Evolutionary conservation across 92 coral and sea anemone species (phyloP).

Genomic region (Siderastrea siderea): DNA sequence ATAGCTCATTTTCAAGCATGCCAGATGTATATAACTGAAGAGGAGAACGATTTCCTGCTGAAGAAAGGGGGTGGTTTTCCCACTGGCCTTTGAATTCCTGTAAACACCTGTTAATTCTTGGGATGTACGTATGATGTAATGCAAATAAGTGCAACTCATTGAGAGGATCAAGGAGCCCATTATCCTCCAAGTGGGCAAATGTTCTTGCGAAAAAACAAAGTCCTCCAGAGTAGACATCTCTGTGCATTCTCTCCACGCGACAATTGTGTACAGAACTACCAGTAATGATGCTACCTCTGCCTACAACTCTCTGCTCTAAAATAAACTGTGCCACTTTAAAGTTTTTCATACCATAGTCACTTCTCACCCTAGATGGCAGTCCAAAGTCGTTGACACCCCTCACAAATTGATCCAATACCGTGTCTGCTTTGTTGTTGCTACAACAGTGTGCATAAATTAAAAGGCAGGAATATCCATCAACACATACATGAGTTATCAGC

Average conservation of each 20-base stretch:
- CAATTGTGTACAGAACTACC: conserved; percentile 70
- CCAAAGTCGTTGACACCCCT: too few species aligned
- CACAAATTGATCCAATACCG: too few species aligned
- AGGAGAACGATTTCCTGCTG: conserved; percentile 15
- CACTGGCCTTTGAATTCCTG: conserved; percentile 41
- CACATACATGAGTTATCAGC: too few species aligned
- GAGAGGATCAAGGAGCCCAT: conserved; percentile 36
- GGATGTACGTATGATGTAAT: conserved; percentile 53
- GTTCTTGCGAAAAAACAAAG: conserved; percentile 52
- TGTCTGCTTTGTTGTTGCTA: too few species aligned
- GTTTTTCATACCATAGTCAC: conserved; percentile 69
- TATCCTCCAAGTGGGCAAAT: conserved; percentile 9
- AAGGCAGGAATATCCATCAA: too few species aligned
- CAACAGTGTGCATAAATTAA: too few species aligned
- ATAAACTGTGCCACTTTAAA: conserved; percentile 60
- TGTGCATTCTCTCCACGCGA: conserved; percentile 61
- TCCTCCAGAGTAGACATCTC: neutral
- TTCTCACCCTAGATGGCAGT: neutral
- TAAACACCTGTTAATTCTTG: conserved; percentile 62
- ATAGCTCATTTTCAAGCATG: conserved; percentile 7
- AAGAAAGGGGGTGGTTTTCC: conserved; percentile 20
- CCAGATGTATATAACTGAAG: conserved; percentile 45
- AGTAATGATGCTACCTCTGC: conserved; percentile 77
- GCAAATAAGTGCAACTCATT: conserved; percentile 55
- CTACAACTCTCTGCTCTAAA: too few species aligned